phyloP scores from a whole-genome alignment of 2,888 invertebrate genomes.

The Myopa testacea region DNA sequence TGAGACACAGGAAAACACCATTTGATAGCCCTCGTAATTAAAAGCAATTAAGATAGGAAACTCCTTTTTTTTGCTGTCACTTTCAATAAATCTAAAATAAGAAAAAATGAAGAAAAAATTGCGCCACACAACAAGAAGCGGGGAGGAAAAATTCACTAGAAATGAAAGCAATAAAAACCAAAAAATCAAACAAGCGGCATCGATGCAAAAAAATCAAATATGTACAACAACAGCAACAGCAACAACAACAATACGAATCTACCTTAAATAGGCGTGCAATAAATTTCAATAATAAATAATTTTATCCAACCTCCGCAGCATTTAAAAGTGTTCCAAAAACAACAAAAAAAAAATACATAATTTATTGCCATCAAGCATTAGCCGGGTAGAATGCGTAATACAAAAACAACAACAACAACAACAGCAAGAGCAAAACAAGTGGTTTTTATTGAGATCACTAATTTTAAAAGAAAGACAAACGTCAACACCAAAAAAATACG shows the following conservation, averaged over 20 bases:
- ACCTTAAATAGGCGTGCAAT: constrained; percentile 47
- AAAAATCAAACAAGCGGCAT: constrained; percentile 4
- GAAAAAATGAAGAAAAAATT: constrained; percentile 1
- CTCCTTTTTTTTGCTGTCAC: constrained; percentile 16
- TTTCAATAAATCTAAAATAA: background rate
- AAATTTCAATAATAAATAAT: constrained; percentile 54
- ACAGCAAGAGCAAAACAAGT: background rate
- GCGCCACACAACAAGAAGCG: constrained; percentile 17
- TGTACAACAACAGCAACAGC: background rate
- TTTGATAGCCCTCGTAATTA: background rate
- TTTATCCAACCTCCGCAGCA: constrained; percentile 1
- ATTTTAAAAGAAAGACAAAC: constrained; percentile 9
- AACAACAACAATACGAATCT: background rate
- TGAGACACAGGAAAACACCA: background rate
- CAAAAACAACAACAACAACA: background rate
- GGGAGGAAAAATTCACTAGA: background rate
- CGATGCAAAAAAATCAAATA: background rate
- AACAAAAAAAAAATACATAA: background rate
- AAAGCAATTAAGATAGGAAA: constrained; percentile 26
- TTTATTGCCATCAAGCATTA: constrained; percentile 16
- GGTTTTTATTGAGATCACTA: constrained; percentile 37
- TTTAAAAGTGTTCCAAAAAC: constrained; percentile 6
- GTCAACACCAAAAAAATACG: background rate
- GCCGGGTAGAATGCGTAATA: background rate
- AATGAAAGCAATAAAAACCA: background rate